Conservation (phyloP, 2,113 vertebrate species). For the Ascaphus truei region DNA sequence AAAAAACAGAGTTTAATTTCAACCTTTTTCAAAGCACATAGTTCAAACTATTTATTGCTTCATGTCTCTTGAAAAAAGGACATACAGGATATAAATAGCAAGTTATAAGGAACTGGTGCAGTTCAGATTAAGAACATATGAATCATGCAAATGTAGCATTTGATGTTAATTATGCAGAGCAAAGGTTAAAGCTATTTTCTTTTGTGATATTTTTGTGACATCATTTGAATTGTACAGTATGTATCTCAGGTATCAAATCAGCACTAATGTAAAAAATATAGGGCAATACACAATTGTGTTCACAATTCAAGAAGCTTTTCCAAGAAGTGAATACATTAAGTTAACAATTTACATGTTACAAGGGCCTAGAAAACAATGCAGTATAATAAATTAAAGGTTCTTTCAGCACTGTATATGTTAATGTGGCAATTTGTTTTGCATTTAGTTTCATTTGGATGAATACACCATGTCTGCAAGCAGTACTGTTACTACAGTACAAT, state of each 20-base stretch:
- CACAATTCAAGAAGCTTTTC: neutral
- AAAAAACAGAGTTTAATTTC: slow-evolving; percentile 5
- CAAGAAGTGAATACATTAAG: neutral
- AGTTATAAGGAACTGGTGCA: neutral
- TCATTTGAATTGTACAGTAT: neutral
- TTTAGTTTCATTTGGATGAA: too few relatives aligned
- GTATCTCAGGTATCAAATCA: neutral
- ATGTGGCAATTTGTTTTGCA: too few relatives aligned
- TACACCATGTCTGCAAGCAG: too few relatives aligned
- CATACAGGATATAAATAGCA: neutral
- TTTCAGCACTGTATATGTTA: too few relatives aligned
- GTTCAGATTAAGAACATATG: neutral
- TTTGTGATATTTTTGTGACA: neutral
- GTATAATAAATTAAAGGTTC: too few relatives aligned
- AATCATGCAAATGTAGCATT: neutral
- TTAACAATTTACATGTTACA: neutral
- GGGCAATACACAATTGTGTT: neutral
- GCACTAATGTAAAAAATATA: neutral
- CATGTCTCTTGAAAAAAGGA: slow-evolving; percentile 1
- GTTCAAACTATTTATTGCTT: slow-evolving; percentile 9
- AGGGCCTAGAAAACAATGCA: too few relatives aligned
- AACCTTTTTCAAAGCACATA: slow-evolving; percentile 16
- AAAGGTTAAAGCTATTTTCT: slow-evolving; percentile 18
- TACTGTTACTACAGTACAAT: too few relatives aligned
- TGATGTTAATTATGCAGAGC: neutral